These are phyloP conservation scores for Vollenhovia emeryi DNA, from an alignment of 1,140 invertebrate species.

Conservation along the genomic window DNA sequence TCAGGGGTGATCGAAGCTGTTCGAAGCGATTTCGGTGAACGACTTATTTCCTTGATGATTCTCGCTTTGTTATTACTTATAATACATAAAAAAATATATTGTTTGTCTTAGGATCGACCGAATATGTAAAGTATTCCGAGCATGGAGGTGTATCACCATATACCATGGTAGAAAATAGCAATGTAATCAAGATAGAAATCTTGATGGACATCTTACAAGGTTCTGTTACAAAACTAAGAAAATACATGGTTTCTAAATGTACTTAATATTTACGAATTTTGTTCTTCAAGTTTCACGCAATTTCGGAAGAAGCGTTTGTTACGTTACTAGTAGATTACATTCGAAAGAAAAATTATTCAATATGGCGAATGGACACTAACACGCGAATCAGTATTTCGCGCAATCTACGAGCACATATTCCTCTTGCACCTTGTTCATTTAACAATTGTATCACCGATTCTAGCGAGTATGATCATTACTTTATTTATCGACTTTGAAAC, in stretches of 20 bases:
- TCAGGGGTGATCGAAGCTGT: no score
- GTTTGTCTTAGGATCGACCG: no score
- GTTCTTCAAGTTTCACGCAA: background rate
- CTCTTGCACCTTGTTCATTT: no score
- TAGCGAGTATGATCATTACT: no score
- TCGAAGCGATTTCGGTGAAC: no score
- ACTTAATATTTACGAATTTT: background rate
- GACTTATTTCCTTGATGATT: no score
- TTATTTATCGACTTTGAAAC: no score
- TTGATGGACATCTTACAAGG: slow-evolving; percentile 28
- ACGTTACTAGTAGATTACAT: background rate
- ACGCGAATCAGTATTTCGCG: background rate
- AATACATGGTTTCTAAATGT: background rate
- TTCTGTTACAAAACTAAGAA: background rate
- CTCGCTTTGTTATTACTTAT: no score
- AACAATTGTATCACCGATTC: background rate
- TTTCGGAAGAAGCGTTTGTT: background rate
- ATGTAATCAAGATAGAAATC: slow-evolving; percentile 6
- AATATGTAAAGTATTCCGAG: no score
- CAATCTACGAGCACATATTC: background rate
- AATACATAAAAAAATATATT: no score
- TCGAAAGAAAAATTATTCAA: background rate
- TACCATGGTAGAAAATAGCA: background rate
- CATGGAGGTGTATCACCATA: no score
- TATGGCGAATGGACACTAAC: background rate